Evolutionary conservation across 2,113 vertebrate species (phyloP).

Genomic region (Brachypteracias leptosomus): DNA sequence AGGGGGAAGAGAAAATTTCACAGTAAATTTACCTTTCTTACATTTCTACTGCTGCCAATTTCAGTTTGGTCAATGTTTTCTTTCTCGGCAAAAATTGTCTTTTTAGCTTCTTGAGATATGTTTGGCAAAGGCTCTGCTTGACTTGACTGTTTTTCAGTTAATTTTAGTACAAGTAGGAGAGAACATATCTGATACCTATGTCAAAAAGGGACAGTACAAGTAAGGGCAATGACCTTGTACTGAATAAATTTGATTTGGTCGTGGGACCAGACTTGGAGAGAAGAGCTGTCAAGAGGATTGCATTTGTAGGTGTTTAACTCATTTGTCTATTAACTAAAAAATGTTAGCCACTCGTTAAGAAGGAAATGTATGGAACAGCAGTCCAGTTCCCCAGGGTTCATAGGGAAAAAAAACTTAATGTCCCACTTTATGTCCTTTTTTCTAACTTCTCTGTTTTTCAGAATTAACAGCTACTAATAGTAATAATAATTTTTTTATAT

Average conservation of each 20-base stretch:
- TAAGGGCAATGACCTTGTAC: background rate
- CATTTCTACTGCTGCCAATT: background rate
- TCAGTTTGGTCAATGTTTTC: background rate
- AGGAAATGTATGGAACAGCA: background rate
- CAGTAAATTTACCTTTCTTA: background rate
- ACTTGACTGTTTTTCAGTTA: background rate
- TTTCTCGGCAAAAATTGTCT: background rate
- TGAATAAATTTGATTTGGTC: background rate
- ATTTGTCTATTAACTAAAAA: background rate
- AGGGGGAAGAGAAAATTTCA: background rate
- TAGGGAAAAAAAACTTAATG: fast-evolving
- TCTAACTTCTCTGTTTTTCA: background rate
- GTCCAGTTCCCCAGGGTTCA: background rate
- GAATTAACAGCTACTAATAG: background rate
- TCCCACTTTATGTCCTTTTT: background rate
- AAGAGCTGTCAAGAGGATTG: background rate
- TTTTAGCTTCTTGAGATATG: background rate
- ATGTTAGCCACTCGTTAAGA: background rate
- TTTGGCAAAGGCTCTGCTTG: background rate
- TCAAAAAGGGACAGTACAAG: background rate
- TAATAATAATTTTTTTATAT: background rate
- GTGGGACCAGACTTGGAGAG: background rate
- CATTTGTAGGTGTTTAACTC: background rate
- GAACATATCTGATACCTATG: background rate
- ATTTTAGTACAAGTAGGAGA: background rate